Evolutionary conservation across 92 coral and sea anemone genomes (phyloP).

Genomic region (Epizoanthus scotinus): DNA sequence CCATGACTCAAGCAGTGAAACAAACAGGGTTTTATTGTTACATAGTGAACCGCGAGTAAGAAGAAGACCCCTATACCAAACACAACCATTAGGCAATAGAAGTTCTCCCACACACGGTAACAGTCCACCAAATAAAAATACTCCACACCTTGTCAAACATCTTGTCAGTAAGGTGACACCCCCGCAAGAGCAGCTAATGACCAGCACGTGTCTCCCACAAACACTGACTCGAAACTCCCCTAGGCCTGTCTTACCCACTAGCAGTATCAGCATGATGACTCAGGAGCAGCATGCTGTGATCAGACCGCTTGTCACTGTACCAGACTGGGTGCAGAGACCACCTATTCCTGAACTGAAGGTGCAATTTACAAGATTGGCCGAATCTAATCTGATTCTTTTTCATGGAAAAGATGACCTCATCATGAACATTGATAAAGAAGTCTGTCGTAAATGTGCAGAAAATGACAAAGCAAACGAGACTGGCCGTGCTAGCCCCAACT

Average conservation of each 20-base stretch:
- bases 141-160: not conserved
- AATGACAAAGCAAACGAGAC: constrained; percentile 1
- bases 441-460: constrained; percentile 20
- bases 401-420: constrained; percentile 45
- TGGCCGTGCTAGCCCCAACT: not conserved
- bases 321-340: constrained; percentile 62
- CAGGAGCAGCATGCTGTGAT: not conserved
- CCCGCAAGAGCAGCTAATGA: not conserved
- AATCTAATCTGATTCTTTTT: constrained; percentile 52
- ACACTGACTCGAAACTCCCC: not conserved
- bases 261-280: not conserved
- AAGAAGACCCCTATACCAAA: constrained; percentile 26
- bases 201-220: not conserved
- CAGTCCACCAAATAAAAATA: not conserved
- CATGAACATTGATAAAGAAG: not conserved
- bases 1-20: not conserved
- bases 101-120: not conserved
- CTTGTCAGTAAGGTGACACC: not conserved
- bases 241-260: not conserved
- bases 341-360: constrained; percentile 52
- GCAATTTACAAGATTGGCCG: constrained; percentile 26
- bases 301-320: constrained; percentile 22
- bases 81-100: not conserved
- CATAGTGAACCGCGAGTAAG: not conserved
- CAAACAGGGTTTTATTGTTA: not conserved